These are phyloP conservation scores for Merops nubicus DNA, from an alignment of 2,113 vertebrate genomes.

Conservation along the genomic window DNA sequence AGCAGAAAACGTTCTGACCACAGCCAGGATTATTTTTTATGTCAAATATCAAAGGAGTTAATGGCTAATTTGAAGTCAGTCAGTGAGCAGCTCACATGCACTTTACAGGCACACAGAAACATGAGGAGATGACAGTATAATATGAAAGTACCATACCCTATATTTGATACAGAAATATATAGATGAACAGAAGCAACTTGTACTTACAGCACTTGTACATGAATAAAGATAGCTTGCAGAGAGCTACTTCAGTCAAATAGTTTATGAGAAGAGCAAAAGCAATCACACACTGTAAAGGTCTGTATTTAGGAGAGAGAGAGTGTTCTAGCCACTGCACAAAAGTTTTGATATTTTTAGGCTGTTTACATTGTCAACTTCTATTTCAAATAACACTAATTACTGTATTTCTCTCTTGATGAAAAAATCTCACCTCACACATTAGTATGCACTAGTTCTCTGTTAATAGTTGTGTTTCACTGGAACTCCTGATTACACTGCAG, in stretches of 20 bases:
- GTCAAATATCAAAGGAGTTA: background rate
- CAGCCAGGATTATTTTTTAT: background rate
- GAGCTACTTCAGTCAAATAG: background rate
- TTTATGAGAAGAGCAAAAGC: background rate
- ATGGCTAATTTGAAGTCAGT: background rate
- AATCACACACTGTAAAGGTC: background rate
- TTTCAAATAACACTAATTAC: background rate
- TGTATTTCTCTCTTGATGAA: background rate
- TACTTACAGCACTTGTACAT: background rate
- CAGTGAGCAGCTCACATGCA: background rate
- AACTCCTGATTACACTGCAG: background rate
- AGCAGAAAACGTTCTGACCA: background rate
- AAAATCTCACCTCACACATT: background rate
- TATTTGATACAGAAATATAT: background rate
- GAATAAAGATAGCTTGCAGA: background rate
- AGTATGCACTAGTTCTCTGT: background rate
- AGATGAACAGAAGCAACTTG: background rate
- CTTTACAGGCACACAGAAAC: background rate
- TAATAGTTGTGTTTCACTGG: background rate
- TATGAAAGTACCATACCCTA: background rate
- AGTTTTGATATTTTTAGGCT: background rate
- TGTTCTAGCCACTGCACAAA: background rate
- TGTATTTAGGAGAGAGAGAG: background rate
- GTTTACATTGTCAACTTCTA: background rate
- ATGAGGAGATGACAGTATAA: background rate